Evolutionary conservation across 2,113 vertebrate genomes (phyloP), one percentile per base, ranked within the genome.

Genomic region (Dryoscopus gambensis): DNA sequence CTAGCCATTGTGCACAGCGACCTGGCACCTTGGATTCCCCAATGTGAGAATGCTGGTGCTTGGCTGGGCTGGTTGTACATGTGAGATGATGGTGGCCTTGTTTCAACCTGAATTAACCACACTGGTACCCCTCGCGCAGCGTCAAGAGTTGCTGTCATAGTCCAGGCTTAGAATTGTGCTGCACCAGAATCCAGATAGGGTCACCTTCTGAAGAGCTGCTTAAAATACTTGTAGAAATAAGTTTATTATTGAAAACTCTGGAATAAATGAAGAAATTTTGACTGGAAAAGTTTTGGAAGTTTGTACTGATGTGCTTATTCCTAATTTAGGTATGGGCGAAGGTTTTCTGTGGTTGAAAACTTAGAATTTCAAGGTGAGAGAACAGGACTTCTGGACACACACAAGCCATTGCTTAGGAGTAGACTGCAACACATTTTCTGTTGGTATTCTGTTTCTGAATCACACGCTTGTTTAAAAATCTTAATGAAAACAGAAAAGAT

Each of bases 111-210:
- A 63, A 47, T 59, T 52, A 68, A 52, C 23, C 19, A 7, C 27
- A 3, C 19, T 17, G 35, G 37, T 33, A 5, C 13, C 23, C 25
- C 20, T 62, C 3, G 6, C 27, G 52, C 74, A 20, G 73, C 0
- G 24, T 19, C 52, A 5, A 50, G 42, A n/a, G 27, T 1, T 40
- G 53, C 71, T 79, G 37, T 27, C 2, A 0, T 9, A 27, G 23
- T n/a, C 24, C 21, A 44, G 53, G 35, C 30, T 47, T 53, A 23
- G 52, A 75, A 27, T 1, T 47, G 19, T 19, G 67, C 57, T 73
- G 37, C 3, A 5, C 40, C 37, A 30, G 9, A 49, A 57, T 80
- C 39, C 33, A 68, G 39, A 16, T 13, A 30, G 55, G 33, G 46
- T n/a, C 20, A 59, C 42, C 18, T 65, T 74, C 83, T 70, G 35